phyloP scores from a whole-genome alignment of 2,888 invertebrate genomes.

The Drosophila merina region DNA sequence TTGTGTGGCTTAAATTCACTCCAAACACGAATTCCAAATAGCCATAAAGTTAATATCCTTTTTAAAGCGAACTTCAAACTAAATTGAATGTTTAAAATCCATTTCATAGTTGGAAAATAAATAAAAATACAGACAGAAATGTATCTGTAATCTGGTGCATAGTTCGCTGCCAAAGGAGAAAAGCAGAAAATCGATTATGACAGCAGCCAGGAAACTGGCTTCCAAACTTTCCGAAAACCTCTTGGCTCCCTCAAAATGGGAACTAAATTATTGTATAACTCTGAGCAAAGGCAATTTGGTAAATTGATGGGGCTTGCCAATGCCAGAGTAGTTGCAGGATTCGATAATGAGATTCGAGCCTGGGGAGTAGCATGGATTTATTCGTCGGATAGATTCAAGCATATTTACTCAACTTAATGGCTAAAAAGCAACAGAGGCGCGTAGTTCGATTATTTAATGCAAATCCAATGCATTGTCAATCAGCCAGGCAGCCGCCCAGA shows the following conservation, averaged over 20 bases:
- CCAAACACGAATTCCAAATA: conserved; percentile 11
- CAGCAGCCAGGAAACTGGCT: conserved; percentile 50
- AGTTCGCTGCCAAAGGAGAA: conserved; percentile 17
- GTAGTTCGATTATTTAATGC: conserved; percentile 73
- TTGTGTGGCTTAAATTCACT: conserved; percentile 7
- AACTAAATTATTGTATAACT: conserved; percentile 45
- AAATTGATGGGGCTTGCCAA: conserved; percentile 22
- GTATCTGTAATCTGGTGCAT: conserved; percentile 13
- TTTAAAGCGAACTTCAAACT: no score
- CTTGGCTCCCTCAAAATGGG: conserved; percentile 2
- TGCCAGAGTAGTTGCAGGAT: conserved; percentile 14
- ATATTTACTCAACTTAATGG: conserved; percentile 61
- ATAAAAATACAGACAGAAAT: conserved; percentile 1
- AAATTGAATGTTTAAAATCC: conserved; percentile 12
- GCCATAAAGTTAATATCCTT: no score
- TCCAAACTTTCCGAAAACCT: conserved; percentile 3
- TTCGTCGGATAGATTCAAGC: conserved; percentile 21
- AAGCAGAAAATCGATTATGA: conserved; percentile 56
- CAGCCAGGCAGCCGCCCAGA: conserved; percentile 44
- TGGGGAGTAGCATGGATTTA: conserved; percentile 4
- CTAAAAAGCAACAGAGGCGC: conserved; percentile 40
- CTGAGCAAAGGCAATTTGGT: conserved; percentile 45
- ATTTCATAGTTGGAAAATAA: not conserved
- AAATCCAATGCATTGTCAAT: conserved; percentile 70
- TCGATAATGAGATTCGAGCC: conserved; percentile 16